These are phyloP conservation scores for Myotis brandtii DNA, from an alignment of 2,113 vertebrate species.

Conservation along the genomic window DNA sequence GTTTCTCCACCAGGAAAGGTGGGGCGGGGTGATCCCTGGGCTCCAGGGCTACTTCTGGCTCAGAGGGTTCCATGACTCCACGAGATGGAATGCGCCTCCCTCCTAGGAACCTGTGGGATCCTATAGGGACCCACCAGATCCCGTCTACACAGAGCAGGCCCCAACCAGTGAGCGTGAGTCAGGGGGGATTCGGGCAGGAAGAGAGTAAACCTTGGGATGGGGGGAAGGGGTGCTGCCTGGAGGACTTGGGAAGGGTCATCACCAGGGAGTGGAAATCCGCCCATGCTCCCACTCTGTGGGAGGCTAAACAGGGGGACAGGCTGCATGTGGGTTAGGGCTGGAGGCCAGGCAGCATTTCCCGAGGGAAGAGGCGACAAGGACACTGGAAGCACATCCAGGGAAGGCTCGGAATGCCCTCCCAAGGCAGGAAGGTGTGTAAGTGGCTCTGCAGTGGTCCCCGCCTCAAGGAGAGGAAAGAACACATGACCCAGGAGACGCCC, in stretches of 20 bases:
- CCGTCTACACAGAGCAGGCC: background rate
- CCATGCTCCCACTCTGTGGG: background rate
- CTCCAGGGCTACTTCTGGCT: background rate
- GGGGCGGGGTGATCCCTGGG: background rate
- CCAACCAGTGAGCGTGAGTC: background rate
- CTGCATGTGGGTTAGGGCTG: background rate
- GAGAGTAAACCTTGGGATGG: no score
- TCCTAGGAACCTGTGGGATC: background rate
- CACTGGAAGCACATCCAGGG: accelerated
- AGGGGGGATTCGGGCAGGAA: background rate
- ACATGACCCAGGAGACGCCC: background rate
- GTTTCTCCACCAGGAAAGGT: background rate
- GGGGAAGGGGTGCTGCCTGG: background rate
- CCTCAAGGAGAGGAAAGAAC: background rate
- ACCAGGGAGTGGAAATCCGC: background rate
- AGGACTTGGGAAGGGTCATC: background rate
- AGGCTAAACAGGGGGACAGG: background rate
- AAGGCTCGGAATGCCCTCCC: background rate
- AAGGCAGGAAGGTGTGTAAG: background rate
- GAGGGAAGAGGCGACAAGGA: background rate
- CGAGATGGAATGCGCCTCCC: background rate
- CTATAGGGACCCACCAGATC: background rate
- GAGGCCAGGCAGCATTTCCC: background rate
- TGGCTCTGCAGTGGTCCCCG: background rate
- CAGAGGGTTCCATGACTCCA: background rate